Base-by-base conservation (phyloP, 2,888 invertebrate genomes). In the Isotomurus palustris region DNA sequence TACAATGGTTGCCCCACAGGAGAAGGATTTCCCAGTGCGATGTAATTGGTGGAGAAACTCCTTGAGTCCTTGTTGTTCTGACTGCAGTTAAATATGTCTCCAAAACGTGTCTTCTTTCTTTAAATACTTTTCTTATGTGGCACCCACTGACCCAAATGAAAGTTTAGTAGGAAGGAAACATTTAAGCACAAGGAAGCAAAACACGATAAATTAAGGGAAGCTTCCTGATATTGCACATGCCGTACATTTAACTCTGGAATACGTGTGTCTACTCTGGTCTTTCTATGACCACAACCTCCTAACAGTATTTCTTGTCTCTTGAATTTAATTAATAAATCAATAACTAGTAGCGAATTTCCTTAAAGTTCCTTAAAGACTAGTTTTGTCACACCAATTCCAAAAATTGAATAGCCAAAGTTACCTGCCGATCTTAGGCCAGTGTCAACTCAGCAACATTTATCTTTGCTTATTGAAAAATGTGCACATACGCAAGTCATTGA, bases 381-480 rank as follows among this genome's bases (percentile, higher is more conserved):
- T 19, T 1, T 35, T 2, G 29, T 59, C n/a, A 36, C 50, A 1
- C 58, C 54, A 10, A 27, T 58, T 27, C 58, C 58, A 3, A 54
- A 59, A 47, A 17, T n/a, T 17, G 24, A 50, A 12, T 36, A 54
- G 29, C 36, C 40, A 17, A 29, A 24, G 1, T n/a, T 5, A 14
- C 54, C 54, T 4, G 32, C 35, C 19, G 40, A 61, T 5, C 54
- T 50, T 28, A 6, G 60, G 21, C 60, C 60, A 8, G 54, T 61
- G 1, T 44, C 51, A 19, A 41, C 51, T n/a, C 61, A 61, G 48
- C 40, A 50, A 8, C 27, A 54, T 12, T 3, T 58, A 1, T 45
- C 52, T 5, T 51, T 53, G 41, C 21, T 57, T 8, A 36, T 52
- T 21, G 60, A 60, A 29, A 60, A 60, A 40, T 50, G 36, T 50